Evolutionary conservation across 2,113 vertebrate genomes (phyloP).

Genomic region (Caranx melampygus): DNA sequence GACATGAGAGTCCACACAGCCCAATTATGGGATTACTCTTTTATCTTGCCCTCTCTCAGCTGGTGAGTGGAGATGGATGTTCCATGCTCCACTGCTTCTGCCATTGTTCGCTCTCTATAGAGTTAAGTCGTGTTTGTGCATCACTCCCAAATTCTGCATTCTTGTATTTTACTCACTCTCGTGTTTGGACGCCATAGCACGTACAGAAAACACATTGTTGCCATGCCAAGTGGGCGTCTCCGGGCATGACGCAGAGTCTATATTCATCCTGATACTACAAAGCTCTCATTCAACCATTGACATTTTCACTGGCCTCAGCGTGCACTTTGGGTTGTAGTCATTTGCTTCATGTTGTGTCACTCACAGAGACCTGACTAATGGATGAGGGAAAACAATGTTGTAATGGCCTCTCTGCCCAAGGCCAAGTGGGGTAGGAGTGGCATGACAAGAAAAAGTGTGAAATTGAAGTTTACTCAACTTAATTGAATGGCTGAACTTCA

Average conservation of each 20-base stretch:
- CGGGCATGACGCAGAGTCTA: conserved; percentile 50
- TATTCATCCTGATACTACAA: conserved; percentile 73
- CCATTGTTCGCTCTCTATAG: conserved; percentile 62
- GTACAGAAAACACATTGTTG: conserved; percentile 76
- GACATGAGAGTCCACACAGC: conserved; percentile 42
- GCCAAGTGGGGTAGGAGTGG: not conserved
- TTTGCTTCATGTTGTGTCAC: not conserved
- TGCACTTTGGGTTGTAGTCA: conserved; percentile 36
- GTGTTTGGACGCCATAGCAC: conserved; percentile 47
- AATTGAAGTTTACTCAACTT: not conserved
- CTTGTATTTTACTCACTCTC: conserved; percentile 58
- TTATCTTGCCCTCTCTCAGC: conserved; percentile 44
- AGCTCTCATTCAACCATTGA: conserved; percentile 66
- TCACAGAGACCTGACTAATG: not conserved
- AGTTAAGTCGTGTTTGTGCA: conserved; percentile 31
- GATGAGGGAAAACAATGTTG: not conserved
- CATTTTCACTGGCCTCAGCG: conserved; percentile 54
- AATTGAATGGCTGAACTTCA: conserved; percentile 4
- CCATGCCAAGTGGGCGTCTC: conserved; percentile 71
- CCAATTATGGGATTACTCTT: conserved; percentile 67
- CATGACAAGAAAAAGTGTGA: not conserved
- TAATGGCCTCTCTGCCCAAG: not conserved
- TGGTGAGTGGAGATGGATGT: conserved; percentile 57
- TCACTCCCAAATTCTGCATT: conserved; percentile 51
- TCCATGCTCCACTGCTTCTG: conserved; percentile 45